Evolutionary conservation across 2,797 vertebrate species (phyloP).

Genomic region (Ammospiza maritima): DNA sequence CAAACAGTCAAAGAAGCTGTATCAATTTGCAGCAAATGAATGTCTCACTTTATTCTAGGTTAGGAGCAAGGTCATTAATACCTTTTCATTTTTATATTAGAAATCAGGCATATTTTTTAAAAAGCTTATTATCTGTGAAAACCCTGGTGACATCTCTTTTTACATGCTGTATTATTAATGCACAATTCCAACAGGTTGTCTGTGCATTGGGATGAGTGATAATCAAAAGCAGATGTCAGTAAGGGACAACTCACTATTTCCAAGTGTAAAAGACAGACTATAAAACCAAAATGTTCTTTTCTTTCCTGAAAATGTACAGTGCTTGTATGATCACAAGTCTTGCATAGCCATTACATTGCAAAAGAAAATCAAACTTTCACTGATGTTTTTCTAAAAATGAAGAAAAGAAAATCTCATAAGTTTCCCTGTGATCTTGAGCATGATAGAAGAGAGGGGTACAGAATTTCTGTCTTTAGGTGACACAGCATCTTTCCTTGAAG

Average conservation of each 20-base stretch:
- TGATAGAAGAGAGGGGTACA: neutral
- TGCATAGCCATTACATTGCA: neutral
- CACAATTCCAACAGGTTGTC: conserved; percentile 8
- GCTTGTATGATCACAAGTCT: neutral
- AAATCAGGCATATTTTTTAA: conserved; percentile 7
- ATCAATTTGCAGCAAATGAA: neutral
- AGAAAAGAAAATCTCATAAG: neutral
- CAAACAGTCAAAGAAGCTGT: neutral
- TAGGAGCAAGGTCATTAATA: conserved; percentile 27
- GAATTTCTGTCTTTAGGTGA: neutral
- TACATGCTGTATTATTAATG: neutral
- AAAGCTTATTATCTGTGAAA: neutral
- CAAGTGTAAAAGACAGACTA: neutral
- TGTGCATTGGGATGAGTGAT: conserved; percentile 8
- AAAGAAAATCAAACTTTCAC: neutral
- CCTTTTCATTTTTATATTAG: conserved; percentile 12
- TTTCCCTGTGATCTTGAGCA: neutral
- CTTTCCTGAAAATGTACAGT: neutral
- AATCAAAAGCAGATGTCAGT: conserved; percentile 38
- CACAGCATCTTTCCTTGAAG: neutral
- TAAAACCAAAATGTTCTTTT: conserved; percentile 12
- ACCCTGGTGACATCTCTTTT: conserved; percentile 9
- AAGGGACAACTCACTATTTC: neutral
- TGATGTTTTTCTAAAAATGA: neutral
- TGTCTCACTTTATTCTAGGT: conserved; percentile 1